Evolutionary conservation across 1,140 invertebrate species (phyloP), one percentile per base, ranked within the genome.

Genomic region (Drosophila mojavensis): DNA sequence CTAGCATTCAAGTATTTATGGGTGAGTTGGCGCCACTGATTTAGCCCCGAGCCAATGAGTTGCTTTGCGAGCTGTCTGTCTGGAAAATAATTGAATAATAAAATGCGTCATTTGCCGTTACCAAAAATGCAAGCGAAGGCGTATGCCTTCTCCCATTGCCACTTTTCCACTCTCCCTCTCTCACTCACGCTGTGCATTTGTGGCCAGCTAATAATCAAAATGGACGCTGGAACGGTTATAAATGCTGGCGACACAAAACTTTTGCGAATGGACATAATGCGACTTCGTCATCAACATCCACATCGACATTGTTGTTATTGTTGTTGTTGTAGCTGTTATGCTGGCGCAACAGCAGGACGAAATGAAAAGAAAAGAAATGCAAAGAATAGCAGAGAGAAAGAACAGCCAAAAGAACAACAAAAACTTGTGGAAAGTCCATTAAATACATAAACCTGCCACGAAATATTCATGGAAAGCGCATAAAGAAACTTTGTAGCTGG

Each of bases 391-490:
- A 24, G 3, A 41, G 66, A 53, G 28, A 68, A 48, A 47, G 15
- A 47, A 24, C 20, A 24, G 20, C 20, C 1, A 45, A 17, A 54
- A 33, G 36, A 58, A 71, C 20, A 62, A 24, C 36, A 54, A 67
- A 84, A 89, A 89, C 75, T 89, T 90, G 78, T 75, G 80, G 65
- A 83, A 89, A 89, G 84, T 89, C 84, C 84, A 89, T 89, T 89
- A 89, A 89, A 89, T 89, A 89, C 85, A 89, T 89, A 89, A 89
- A 89, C 84, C 84, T 84, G 84, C 84, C 84, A 89, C 84, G 78
- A 90, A 89, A 89, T 89, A 85, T 90, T 89, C 84, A 89, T 89
- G 75, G 81, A 89, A 89, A 89, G 81, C 84, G 85, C 81, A 89
- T 90, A 89, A 89, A 89, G 85, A 89, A 86, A 89, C 81, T 89